phyloP scores from a whole-genome alignment of 2,113 vertebrate genomes.

The Formicarius rufipectus region DNA sequence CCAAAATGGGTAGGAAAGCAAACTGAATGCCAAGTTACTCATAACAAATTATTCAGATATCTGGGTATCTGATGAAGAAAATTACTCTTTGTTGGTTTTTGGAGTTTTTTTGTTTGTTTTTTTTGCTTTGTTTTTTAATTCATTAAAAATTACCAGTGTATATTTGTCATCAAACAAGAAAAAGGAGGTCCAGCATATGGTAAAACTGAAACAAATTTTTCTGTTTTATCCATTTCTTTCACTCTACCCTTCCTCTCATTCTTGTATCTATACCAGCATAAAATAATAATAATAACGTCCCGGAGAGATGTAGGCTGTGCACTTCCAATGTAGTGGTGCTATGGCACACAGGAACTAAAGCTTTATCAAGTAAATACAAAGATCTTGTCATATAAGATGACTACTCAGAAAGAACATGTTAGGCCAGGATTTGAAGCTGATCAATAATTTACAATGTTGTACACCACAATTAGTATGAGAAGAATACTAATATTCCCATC shows the following conservation, averaged over 20 bases:
- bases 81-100: too few species aligned
- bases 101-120: too few species aligned
- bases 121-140: not conserved
- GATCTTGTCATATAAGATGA: not conserved
- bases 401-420: not conserved
- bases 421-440: not conserved
- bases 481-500: not conserved
- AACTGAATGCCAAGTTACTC: not conserved
- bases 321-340: not conserved
- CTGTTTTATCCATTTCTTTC: not conserved
- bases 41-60: not conserved
- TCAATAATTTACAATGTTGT: not conserved
- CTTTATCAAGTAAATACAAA: not conserved
- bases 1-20: not conserved
- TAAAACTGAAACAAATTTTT: not conserved
- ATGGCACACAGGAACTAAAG: not conserved
- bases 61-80: too few species aligned
- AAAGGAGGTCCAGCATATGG: not conserved
- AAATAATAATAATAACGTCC: not conserved
- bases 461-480: not conserved
- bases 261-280: not conserved
- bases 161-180: not conserved
- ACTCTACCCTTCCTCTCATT: not conserved
- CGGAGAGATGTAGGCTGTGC: not conserved
- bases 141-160: not conserved